These are phyloP conservation scores for Intellagama lesueurii DNA, from an alignment of 2,797 vertebrate species.

Conservation along the genomic window DNA sequence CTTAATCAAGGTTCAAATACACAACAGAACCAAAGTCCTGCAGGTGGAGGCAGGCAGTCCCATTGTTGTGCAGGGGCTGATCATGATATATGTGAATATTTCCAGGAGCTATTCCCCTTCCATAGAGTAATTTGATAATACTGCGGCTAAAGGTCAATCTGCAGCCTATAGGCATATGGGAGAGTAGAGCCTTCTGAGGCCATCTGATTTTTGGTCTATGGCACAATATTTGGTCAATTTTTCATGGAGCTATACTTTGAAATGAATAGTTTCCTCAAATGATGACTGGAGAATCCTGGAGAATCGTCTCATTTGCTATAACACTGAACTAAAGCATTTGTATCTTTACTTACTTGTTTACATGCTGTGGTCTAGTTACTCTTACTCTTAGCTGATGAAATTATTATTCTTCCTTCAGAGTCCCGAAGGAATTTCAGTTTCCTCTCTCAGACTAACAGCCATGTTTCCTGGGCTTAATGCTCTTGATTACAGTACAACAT, in stretches of 20 bases:
- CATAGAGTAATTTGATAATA: background rate
- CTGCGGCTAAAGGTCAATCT: background rate
- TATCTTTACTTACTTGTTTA: no score
- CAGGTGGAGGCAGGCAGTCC: background rate
- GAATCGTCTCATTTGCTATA: background rate
- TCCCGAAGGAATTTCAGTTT: no score
- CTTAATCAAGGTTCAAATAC: background rate
- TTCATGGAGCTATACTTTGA: background rate
- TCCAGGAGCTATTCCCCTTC: constrained; percentile 34
- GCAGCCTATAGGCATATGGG: background rate
- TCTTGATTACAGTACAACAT: no score
- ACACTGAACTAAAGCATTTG: no score
- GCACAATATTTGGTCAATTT: background rate
- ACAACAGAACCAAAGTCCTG: background rate
- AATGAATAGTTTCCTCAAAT: background rate
- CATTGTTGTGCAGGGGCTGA: background rate
- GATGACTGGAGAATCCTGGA: background rate
- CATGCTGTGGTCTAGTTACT: no score
- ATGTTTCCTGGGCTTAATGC: no score
- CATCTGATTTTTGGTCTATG: background rate
- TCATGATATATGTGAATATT: background rate
- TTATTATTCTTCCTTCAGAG: no score
- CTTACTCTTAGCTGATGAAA: no score
- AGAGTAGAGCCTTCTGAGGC: background rate
- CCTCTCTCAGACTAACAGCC: no score